Evolutionary conservation across 2,797 vertebrate species (phyloP).

Genomic region (Tenualosa ilisha): DNA sequence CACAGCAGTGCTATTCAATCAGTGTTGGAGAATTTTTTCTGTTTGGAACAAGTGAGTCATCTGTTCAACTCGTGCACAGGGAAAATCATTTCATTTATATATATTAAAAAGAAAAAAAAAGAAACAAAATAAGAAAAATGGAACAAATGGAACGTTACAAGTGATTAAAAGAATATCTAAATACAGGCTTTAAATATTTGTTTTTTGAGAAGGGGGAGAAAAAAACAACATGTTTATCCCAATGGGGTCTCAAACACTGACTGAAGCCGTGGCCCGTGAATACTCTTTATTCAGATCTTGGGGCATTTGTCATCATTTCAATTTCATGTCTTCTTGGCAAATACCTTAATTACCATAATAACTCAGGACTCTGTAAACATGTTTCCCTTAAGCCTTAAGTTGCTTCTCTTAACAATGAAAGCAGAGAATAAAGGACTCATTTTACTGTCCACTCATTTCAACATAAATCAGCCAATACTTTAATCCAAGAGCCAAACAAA

Average conservation of each 20-base stretch:
- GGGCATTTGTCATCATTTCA: neutral
- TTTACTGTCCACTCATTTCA: conserved; percentile 69
- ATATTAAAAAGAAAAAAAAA: neutral
- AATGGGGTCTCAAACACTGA: conserved; percentile 43
- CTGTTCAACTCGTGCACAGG: neutral
- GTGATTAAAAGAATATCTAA: neutral
- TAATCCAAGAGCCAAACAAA: conserved; percentile 53
- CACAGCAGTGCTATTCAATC: neutral
- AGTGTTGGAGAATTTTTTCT: neutral
- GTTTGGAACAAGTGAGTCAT: neutral
- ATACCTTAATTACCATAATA: conserved; percentile 65
- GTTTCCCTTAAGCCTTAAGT: conserved; percentile 82
- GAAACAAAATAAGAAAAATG: neutral
- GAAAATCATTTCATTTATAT: neutral
- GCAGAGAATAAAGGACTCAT: conserved; percentile 70
- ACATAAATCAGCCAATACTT: conserved; percentile 63
- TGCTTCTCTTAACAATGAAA: conserved; percentile 70
- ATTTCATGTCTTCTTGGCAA: conserved; percentile 77
- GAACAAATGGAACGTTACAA: conserved; percentile 17
- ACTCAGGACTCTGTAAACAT: conserved; percentile 85
- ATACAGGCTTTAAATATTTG: neutral
- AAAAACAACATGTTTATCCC: neutral
- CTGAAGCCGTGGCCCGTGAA: conserved; percentile 66
- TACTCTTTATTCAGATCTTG: conserved; percentile 68
- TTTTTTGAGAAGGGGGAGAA: neutral